These are phyloP conservation scores for Bruchidius siliquastri DNA, from an alignment of 2,888 invertebrate genomes.

Conservation along the genomic window DNA sequence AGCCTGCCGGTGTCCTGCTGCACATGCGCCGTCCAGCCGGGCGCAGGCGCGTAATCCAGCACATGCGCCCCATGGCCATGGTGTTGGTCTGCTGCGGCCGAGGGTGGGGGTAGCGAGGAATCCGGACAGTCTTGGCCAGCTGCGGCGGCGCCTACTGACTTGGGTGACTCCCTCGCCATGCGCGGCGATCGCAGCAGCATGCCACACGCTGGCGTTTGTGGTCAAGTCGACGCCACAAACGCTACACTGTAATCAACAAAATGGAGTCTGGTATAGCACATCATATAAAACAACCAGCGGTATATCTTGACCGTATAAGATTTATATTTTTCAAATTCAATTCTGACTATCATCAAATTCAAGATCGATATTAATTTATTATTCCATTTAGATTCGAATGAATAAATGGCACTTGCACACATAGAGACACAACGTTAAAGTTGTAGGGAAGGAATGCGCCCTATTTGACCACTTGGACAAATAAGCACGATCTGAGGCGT, in stretches of 20 bases:
- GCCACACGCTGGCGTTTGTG: background rate
- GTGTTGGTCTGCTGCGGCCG: background rate
- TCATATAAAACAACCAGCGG: no score
- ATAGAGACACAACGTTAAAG: no score
- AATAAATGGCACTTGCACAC: no score
- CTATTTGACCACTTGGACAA: no score
- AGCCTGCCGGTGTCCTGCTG: conserved; percentile 70
- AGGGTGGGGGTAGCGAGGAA: background rate
- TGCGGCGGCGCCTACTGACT: background rate
- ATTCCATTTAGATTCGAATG: no score
- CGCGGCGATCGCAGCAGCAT: background rate
- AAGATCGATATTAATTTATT: no score
- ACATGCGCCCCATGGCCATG: conserved; percentile 37
- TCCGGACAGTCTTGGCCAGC: background rate
- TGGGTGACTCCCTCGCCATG: background rate
- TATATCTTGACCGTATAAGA: no score
- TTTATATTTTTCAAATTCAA: no score
- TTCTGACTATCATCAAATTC: no score
- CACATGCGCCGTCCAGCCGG: conserved; percentile 74
- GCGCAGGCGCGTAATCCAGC: conserved; percentile 49
- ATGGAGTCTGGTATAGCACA: no score
- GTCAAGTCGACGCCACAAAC: background rate
- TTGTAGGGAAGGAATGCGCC: no score
- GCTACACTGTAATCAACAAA: background rate
- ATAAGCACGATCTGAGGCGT: no score